Percentiles rank a stretch among this genome's conserved stretches.
These are phyloP conservation scores for Apantesis nais DNA, from an alignment of 2,888 invertebrate species.

Conservation along the genomic window DNA sequence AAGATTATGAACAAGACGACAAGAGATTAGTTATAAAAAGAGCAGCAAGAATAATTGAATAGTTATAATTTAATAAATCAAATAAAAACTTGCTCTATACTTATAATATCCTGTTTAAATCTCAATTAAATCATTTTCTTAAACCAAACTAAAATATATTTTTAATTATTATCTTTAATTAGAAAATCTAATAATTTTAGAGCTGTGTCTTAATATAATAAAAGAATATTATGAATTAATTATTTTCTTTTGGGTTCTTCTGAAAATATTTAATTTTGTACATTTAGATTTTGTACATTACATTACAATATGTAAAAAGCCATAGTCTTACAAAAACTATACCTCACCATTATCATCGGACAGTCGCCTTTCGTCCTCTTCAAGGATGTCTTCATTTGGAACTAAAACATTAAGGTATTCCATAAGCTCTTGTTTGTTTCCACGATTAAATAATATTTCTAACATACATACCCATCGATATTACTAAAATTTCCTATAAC, in stretches of 20 bases:
- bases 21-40: too few species aligned
- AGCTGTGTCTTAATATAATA: background rate
- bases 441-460: background rate
- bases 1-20: too few species aligned
- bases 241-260: background rate
- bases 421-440: slow-evolving; percentile 10
- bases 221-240: background rate
- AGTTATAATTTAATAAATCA: too few species aligned
- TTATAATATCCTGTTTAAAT: too few species aligned
- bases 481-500: background rate
- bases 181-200: too few species aligned
- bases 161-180: too few species aligned
- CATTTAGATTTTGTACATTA: background rate
- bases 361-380: slow-evolving; percentile 81
- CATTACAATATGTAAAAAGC: too few species aligned
- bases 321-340: background rate
- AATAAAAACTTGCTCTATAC: too few species aligned
- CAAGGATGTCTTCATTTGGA: slow-evolving; percentile 82
- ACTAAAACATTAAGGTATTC: slow-evolving; percentile 66
- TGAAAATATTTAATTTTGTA: too few species aligned
- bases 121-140: background rate
- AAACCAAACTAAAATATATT: background rate
- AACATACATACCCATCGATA: background rate
- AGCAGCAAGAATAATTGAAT: too few species aligned
- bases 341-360: slow-evolving; percentile 77